Evolutionary conservation across 2,113 vertebrate species (phyloP).

Genomic region (Xiphias gladius): DNA sequence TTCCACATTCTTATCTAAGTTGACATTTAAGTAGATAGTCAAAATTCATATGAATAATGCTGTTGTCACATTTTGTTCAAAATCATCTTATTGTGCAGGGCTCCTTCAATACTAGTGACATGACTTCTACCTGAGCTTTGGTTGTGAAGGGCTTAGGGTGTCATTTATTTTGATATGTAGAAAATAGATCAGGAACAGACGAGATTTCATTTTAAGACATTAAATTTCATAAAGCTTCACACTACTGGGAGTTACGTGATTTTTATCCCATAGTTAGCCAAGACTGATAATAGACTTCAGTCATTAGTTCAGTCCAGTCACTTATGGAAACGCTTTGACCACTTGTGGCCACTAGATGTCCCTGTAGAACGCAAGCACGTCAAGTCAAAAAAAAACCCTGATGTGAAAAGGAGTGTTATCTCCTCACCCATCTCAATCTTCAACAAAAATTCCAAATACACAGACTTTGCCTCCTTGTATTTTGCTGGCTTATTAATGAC

Average conservation of each 20-base stretch:
- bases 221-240: neutral
- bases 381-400: neutral
- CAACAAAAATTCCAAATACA: neutral
- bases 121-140: neutral
- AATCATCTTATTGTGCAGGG: neutral
- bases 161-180: neutral
- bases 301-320: neutral
- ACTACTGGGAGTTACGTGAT: neutral
- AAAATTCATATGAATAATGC: too few relatives aligned
- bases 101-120: too few relatives aligned
- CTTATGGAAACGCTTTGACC: neutral
- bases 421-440: neutral
- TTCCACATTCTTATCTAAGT: neutral
- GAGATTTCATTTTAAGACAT: neutral
- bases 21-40: neutral
- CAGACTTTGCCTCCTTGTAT: neutral
- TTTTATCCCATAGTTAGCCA: neutral
- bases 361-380: neutral
- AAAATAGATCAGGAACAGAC: neutral
- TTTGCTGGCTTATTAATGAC: neutral
- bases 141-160: neutral
- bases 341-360: conserved; percentile 56
- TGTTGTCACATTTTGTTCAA: neutral
- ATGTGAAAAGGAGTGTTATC: neutral
- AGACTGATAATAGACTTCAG: neutral